Evolutionary conservation across 2,888 invertebrate species (phyloP), one percentile per base, ranked within the genome.

Genomic region (Agonopterix heracliana): DNA sequence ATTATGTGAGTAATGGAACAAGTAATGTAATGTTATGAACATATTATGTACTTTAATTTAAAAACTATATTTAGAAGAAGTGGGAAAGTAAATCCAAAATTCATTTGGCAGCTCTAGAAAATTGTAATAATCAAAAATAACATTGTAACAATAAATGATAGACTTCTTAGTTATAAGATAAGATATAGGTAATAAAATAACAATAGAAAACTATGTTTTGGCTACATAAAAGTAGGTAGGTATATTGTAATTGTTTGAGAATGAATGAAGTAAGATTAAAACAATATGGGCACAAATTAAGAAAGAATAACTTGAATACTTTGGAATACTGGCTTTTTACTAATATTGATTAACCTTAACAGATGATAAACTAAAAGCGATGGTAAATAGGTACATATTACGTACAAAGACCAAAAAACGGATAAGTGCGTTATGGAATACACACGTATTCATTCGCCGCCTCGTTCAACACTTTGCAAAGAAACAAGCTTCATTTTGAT

Each of bases 61-160:
- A 40, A n/a, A 40, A 40, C 26, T 7, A 26, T 26, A 26, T 26
- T 26, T 26, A 26, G 26, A 26, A 26, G 26, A 26, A 26, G 26
- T 26, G 26, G 26, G 26, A 26, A 26, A 26, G 26, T 26, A 7
- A 26, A 26, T 26, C 26, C 26, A 26, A 26, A 26, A 26, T 26
- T 26, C 5, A 26, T 26, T 26, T 3, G 26, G 26, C 26, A 26
- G 26, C 26, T 26, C 26, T 26, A 26, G 26, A 26, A 26, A 26
- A 26, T 26, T 26, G 26, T 38, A 38, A 38, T 38, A 38, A 9
- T 38, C n/a, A 38, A 45, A 48, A 48, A 54, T 59, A 63, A 64
- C 59, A 57, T 47, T 59, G 57, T 63, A 68, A 65, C 61, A 66
- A 63, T 62, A 66, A 65, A 56, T 56, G 52, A 65, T 66, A 60